A percentile compares a stretch with the other conserved stretches of the same genome.
phyloP scores from a whole-genome alignment of 1,140 invertebrate genomes.

The Antheraea mylitta region DNA sequence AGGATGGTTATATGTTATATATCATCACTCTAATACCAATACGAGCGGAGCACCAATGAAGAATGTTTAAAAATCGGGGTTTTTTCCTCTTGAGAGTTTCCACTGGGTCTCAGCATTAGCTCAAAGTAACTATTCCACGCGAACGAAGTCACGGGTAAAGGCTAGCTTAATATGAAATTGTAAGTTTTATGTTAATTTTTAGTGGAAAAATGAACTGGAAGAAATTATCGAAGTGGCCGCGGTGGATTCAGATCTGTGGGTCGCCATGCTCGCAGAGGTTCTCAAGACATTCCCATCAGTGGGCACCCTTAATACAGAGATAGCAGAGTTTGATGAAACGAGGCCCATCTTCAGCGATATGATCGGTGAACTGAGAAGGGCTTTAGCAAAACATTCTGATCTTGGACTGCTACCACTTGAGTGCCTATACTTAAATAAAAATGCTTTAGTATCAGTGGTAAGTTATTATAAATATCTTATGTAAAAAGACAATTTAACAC shows the following conservation, averaged over 20 bases:
- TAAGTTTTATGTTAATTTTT: slow-evolving; percentile 47
- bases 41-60: no score
- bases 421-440: slow-evolving; percentile 97
- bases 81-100: no score
- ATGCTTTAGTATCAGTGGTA: slow-evolving; percentile 92
- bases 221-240: slow-evolving; percentile 95
- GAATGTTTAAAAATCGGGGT: no score
- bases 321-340: slow-evolving; percentile 90
- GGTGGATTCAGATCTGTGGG: slow-evolving; percentile 96
- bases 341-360: slow-evolving; percentile 94
- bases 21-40: no score
- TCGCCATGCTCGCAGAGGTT: slow-evolving; percentile 96
- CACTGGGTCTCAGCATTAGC: no score
- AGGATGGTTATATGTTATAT: no score
- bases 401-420: slow-evolving; percentile 94
- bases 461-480: slow-evolving; percentile 60
- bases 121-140: no score
- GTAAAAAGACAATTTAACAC: no score
- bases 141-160: no score
- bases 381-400: slow-evolving; percentile 92
- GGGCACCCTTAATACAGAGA: slow-evolving; percentile 93
- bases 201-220: slow-evolving; percentile 96
- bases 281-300: slow-evolving; percentile 95
- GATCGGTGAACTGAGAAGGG: slow-evolving; percentile 91
- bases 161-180: no score